phyloP scores from a whole-genome alignment of 2,888 invertebrate genomes.

The Heterodera filipjevi region DNA sequence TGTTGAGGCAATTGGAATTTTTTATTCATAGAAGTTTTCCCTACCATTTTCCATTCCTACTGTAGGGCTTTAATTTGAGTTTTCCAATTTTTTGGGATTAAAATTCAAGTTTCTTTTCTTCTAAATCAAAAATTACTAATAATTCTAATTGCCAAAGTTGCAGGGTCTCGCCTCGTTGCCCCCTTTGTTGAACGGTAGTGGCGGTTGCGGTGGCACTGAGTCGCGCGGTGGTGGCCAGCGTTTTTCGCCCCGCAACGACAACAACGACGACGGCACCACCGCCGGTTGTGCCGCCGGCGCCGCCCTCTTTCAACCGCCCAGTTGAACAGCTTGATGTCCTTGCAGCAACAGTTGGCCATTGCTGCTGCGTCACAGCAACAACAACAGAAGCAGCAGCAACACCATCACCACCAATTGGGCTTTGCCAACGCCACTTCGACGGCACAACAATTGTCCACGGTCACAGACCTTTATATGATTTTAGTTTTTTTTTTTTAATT shows the following conservation, averaged over 20 bases:
- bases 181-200: background rate
- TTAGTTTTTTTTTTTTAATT: too few relatives aligned
- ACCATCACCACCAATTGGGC: background rate
- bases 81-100: too few relatives aligned
- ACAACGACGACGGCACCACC: background rate
- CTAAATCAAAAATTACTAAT: too few relatives aligned
- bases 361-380: background rate
- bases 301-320: too few relatives aligned
- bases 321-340: background rate
- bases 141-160: too few relatives aligned
- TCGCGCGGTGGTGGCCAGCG: background rate
- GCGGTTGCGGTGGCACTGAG: background rate
- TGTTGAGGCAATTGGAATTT: too few relatives aligned
- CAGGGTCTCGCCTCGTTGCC: constrained; percentile 4
- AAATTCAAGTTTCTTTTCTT: too few relatives aligned
- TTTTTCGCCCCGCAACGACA: background rate
- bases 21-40: too few relatives aligned
- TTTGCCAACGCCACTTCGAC: background rate
- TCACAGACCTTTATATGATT: too few relatives aligned
- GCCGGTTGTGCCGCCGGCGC: background rate
- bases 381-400: background rate
- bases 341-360: background rate
- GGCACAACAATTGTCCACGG: background rate
- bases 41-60: too few relatives aligned
- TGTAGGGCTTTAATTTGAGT: too few relatives aligned